Conservation (phyloP, 2,888 invertebrate species). For the Lasius fuliginosus region DNA sequence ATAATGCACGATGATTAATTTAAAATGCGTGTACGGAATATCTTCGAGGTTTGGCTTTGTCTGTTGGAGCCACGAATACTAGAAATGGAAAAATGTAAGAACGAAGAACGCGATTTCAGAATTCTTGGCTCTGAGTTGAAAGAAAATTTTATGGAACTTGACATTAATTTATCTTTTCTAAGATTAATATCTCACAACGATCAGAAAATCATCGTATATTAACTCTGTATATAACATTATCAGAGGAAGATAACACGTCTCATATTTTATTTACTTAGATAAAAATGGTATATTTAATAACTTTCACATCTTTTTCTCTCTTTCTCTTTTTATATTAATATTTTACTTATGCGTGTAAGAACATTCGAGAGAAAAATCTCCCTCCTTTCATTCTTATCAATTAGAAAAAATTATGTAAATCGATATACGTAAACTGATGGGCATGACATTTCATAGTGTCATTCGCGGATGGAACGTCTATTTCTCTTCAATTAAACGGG, state of each 20-base stretch:
- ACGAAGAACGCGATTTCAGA: background rate
- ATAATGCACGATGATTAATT: slow-evolving; percentile 29
- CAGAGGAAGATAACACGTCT: background rate
- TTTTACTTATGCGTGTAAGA: background rate
- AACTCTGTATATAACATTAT: background rate
- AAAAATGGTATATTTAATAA: background rate
- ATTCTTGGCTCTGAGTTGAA: background rate
- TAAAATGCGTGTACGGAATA: background rate
- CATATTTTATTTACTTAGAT: background rate
- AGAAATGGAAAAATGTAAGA: background rate
- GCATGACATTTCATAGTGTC: background rate
- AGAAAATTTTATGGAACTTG: background rate
- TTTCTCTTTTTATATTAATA: background rate
- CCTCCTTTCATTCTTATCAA: background rate
- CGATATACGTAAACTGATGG: background rate
- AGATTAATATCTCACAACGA: background rate
- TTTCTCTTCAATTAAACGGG: slow-evolving; percentile 75
- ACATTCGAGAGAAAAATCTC: background rate
- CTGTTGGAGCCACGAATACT: background rate
- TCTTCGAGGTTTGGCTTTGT: slow-evolving; percentile 14
- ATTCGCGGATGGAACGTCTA: slow-evolving; percentile 55
- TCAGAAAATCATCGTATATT: background rate
- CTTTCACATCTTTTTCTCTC: background rate
- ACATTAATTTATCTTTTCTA: slow-evolving; percentile 5
- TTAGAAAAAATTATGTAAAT: background rate